These are phyloP conservation scores for Amiota communis DNA, from an alignment of 2,888 invertebrate genomes.

Conservation along the genomic window DNA sequence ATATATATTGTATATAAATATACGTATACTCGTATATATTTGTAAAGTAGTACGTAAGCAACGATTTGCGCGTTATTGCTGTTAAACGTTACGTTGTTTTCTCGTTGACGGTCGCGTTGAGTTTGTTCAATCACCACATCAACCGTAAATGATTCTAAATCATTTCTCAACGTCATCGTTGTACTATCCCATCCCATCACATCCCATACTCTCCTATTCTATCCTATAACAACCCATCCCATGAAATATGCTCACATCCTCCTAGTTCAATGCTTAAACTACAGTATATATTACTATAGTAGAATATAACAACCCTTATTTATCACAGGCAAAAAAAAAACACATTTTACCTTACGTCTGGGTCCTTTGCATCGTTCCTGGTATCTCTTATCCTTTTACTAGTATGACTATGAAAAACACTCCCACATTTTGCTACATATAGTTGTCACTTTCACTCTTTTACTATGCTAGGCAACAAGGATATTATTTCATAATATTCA, in stretches of 20 bases:
- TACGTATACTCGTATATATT: background rate
- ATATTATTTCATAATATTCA: background rate
- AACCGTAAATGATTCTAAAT: slow-evolving; percentile 66
- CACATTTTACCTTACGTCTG: slow-evolving; percentile 25
- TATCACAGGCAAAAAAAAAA: slow-evolving; percentile 36
- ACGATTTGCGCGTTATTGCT: slow-evolving; percentile 25
- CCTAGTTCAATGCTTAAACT: slow-evolving; percentile 24
- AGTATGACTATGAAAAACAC: slow-evolving; percentile 45
- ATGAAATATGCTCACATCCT: background rate
- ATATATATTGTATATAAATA: background rate
- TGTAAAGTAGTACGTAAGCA: no score
- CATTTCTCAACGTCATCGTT: slow-evolving; percentile 20
- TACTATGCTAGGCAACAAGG: background rate
- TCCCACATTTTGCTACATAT: slow-evolving; percentile 58
- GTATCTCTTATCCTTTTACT: slow-evolving; percentile 34
- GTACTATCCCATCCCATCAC: background rate
- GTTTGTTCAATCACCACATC: slow-evolving; percentile 69
- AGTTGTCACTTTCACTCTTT: slow-evolving; percentile 55
- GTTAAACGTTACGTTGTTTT: slow-evolving; percentile 59
- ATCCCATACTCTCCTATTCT: no score
- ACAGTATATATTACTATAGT: background rate
- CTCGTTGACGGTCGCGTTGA: slow-evolving; percentile 72
- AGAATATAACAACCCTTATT: slow-evolving; percentile 39
- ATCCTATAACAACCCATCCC: no score
- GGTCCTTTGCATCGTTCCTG: slow-evolving; percentile 36